Conservation (phyloP, 2,888 invertebrate genomes). For the Colletes collaris region DNA sequence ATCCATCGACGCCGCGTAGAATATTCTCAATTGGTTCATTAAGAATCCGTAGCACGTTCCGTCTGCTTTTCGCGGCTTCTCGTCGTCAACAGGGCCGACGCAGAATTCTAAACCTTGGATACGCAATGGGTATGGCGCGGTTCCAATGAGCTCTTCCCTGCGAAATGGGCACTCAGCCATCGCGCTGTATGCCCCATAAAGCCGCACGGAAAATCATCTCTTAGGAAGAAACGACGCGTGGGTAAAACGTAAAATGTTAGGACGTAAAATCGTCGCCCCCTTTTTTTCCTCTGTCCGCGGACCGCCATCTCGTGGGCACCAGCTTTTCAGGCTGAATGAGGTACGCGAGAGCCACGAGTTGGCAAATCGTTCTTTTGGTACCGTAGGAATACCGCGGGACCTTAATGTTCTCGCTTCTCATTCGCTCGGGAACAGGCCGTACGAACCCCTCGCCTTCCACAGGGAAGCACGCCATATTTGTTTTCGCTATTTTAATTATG, state of each 20-base stretch:
- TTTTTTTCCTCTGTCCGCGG: constrained; percentile 15
- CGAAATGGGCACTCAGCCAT: constrained; percentile 68
- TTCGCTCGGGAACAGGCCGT: constrained; percentile 26
- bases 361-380: constrained; percentile 49
- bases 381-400: constrained; percentile 43
- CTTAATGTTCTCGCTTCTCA: constrained; percentile 54
- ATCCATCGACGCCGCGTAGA: background rate
- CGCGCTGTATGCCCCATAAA: constrained; percentile 68
- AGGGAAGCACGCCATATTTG: constrained; percentile 24
- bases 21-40: constrained; percentile 13
- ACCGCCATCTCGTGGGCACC: constrained; percentile 37
- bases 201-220: constrained; percentile 69
- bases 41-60: background rate
- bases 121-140: constrained; percentile 40
- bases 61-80: background rate
- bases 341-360: constrained; percentile 3
- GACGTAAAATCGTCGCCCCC: constrained; percentile 61
- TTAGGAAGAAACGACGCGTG: constrained; percentile 71
- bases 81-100: constrained; percentile 17
- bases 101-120: constrained; percentile 27
- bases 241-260: constrained; percentile 69
- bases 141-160: constrained; percentile 62
- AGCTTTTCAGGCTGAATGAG: constrained; percentile 43
- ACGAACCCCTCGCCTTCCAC: constrained; percentile 9
- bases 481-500: constrained; percentile 40